These are phyloP conservation scores for Aix galericulata DNA, from an alignment of 2,113 vertebrate genomes.

Conservation along the genomic window DNA sequence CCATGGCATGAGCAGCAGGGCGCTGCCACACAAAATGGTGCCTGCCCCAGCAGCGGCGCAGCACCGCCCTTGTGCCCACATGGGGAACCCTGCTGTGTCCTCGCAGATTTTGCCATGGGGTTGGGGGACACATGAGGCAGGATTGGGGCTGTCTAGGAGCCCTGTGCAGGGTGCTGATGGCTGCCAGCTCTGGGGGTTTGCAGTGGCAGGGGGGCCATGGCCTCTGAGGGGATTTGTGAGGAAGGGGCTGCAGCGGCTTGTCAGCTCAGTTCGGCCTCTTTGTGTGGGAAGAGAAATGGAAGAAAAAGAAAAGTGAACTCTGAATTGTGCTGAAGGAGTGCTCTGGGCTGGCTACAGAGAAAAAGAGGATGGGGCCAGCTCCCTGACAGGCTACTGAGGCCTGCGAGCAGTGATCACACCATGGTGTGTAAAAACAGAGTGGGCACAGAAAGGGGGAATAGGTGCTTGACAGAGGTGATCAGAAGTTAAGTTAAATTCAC, in stretches of 20 bases:
- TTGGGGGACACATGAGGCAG: rapidly evolving
- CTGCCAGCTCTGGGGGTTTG: background rate
- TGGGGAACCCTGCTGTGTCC: background rate
- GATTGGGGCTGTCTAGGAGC: rapidly evolving
- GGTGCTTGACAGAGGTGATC: background rate
- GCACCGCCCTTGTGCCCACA: too few relatives aligned
- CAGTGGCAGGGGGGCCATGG: rapidly evolving
- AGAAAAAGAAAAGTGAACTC: background rate
- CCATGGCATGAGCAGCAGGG: rapidly evolving
- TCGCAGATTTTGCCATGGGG: too few relatives aligned
- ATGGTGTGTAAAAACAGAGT: background rate
- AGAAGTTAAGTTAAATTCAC: background rate
- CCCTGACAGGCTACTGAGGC: too few relatives aligned
- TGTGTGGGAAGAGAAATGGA: background rate
- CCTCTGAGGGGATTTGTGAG: background rate
- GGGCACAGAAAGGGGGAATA: background rate
- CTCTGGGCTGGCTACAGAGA: background rate
- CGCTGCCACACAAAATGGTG: background rate
- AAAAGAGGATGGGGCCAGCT: background rate
- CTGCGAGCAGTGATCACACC: rapidly evolving
- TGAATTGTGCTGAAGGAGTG: background rate
- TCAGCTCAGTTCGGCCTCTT: rapidly evolving
- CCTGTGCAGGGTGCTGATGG: rapidly evolving
- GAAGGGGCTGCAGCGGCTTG: rapidly evolving
- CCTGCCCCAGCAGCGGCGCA: rapidly evolving